Evolutionary conservation across 1,140 invertebrate genomes (phyloP).

Genomic region (Nasonia giraulti): DNA sequence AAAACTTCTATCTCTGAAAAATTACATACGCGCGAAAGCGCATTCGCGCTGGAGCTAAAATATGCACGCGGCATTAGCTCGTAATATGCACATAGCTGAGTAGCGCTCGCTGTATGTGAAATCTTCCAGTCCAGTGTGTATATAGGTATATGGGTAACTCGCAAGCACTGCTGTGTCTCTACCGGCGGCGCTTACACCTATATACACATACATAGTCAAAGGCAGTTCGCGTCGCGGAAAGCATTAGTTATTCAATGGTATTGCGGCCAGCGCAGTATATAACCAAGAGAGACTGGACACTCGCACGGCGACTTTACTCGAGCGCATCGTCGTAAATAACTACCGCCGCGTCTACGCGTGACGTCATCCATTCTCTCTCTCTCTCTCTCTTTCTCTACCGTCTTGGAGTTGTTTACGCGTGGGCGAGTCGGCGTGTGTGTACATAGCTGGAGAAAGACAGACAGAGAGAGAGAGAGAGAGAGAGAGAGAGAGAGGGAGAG

Average conservation of each 20-base stretch:
- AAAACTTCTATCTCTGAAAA: too few species aligned
- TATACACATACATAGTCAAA: neutral
- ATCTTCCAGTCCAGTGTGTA: conserved; percentile 5
- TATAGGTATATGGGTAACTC: conserved; percentile 15
- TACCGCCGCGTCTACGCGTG: neutral
- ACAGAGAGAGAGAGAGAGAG: too few species aligned
- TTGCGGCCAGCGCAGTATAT: neutral
- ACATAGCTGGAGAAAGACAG: too few species aligned
- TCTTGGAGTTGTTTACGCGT: conserved; percentile 46
- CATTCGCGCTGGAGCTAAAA: neutral
- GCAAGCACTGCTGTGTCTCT: too few species aligned
- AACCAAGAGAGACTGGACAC: neutral
- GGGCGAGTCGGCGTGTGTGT: neutral
- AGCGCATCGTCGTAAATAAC: conserved; percentile 49
- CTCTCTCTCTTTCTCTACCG: neutral
- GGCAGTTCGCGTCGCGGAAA: neutral
- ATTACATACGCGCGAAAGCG: too few species aligned
- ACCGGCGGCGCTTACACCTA: neutral
- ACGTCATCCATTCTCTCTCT: conserved; percentile 23
- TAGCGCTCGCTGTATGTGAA: neutral
- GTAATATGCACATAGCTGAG: neutral
- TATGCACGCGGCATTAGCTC: neutral
- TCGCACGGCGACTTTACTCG: neutral
- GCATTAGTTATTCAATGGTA: conserved; percentile 34
- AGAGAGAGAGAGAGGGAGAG: neutral